Conservation (phyloP, 2,888 invertebrate species). For the Bembecia ichneumoniformis region DNA sequence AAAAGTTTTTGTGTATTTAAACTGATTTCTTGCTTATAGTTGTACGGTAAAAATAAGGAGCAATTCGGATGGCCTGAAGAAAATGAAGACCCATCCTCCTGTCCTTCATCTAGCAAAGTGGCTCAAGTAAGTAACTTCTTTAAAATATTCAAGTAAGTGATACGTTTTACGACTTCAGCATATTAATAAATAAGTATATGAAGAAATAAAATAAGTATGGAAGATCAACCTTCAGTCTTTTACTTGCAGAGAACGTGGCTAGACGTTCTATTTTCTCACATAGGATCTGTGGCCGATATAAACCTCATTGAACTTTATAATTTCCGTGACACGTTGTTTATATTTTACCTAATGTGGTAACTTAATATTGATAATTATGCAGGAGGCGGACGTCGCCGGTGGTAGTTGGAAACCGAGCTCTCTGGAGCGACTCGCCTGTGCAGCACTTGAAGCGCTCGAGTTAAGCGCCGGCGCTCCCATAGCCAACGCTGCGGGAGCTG, state of each 20-base stretch:
- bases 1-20: neutral
- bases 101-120: conserved; percentile 58
- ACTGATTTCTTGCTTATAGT: conserved; percentile 39
- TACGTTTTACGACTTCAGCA: neutral
- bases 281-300: no score
- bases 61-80: conserved; percentile 98
- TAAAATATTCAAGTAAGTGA: conserved; percentile 31
- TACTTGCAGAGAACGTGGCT: no score
- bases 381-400: conserved; percentile 44
- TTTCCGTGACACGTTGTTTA: no score
- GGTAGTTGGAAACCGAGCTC: conserved; percentile 54
- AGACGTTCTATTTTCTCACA: no score
- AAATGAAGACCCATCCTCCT: conserved; percentile 79
- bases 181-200: no score
- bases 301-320: no score
- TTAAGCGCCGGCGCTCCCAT: conserved; percentile 41
- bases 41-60: conserved; percentile 95
- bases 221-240: no score
- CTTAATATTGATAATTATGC: no score
- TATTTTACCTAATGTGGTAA: no score
- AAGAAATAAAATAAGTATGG: no score
- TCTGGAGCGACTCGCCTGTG: conserved; percentile 58
- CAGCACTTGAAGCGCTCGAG: conserved; percentile 57
- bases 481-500: conserved; percentile 26
- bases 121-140: conserved; percentile 52